These are phyloP conservation scores for Trogon surrucura DNA, from an alignment of 2,113 vertebrate species.

Conservation along the genomic window DNA sequence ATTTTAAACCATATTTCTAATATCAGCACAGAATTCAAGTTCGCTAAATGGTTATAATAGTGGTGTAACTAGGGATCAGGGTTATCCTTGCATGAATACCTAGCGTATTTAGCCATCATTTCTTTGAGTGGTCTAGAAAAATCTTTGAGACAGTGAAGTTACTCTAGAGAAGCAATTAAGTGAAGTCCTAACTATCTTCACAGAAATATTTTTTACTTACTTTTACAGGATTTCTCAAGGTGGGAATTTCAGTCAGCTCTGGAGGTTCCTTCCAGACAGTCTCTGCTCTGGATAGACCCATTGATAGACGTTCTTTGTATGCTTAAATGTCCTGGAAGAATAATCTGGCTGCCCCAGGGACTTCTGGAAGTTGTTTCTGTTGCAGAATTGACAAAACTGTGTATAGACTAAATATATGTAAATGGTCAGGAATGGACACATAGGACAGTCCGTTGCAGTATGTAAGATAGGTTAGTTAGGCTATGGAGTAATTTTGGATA, in stretches of 20 bases:
- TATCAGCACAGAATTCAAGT: not conserved
- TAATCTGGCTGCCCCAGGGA: not conserved
- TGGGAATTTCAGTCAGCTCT: not conserved
- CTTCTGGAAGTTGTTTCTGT: not conserved
- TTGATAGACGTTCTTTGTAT: not conserved
- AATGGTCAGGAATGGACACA: not conserved
- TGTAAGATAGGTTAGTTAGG: not conserved
- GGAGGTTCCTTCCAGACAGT: not conserved
- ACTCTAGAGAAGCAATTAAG: not conserved
- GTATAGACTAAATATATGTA: not conserved
- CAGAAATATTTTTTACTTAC: not conserved
- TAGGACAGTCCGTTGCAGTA: not conserved
- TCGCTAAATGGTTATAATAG: accelerated
- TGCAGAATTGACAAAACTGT: not conserved
- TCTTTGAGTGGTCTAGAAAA: not conserved
- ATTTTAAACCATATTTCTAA: not conserved
- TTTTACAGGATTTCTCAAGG: not conserved
- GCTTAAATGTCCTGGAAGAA: not conserved
- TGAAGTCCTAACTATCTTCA: not conserved
- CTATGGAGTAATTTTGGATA: not conserved
- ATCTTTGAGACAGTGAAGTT: not conserved
- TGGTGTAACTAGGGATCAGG: not conserved
- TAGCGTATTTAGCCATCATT: not conserved
- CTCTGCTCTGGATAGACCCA: not conserved
- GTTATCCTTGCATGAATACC: not conserved